Base-by-base conservation (phyloP, 2,113 vertebrate species). In the Ctenodactylus gundi region DNA sequence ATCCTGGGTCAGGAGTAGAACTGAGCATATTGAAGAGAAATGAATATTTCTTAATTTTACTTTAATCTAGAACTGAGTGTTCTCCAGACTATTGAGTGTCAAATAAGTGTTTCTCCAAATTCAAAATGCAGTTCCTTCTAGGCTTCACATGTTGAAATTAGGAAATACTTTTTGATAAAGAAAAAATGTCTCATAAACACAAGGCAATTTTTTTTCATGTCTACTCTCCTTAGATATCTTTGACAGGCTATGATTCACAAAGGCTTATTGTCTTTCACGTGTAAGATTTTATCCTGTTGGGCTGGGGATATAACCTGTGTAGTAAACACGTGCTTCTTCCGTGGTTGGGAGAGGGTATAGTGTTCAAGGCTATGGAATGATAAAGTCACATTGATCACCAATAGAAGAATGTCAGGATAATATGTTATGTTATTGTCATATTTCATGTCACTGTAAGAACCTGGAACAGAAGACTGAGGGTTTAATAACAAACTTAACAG, bases 261-360 rank as follows among this genome's bases (percentile, higher is more conserved):
- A 31, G 0, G 3, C 12, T 4, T 64, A 4, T 10, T 34, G 15
- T 7, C 3, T 51, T 83, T 62, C 7, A 3, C 25, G 1, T 65
- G 46, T 4, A 93, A 88, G 80, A 41, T 20, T 68, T 78, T 67
- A 5, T 91, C 11, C 46, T 88, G 27, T n/a, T 11, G 5, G 13
- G 13, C 18, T 58, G 18, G 31, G 85, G 39, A 62, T 29, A n/a
- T 68, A 11, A n/a, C 12, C 31, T 62, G 9, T 2, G 1, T 76
- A 9, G 18, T 58, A 53, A 17, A 13, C 10, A 49, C 27, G 46
- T 2, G 7, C 5, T 15, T 78, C 46, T 8, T 77, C 4, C 18
- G 34, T 58, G 25, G 7, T 46, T 46, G 46, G 4, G 7, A 88
- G 29, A 85, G 4, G 17, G 6, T 2, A 36, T 3, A 36, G 34